phyloP scores from a whole-genome alignment of 2,797 vertebrate genomes.

The Phataginus tetradactyla region DNA sequence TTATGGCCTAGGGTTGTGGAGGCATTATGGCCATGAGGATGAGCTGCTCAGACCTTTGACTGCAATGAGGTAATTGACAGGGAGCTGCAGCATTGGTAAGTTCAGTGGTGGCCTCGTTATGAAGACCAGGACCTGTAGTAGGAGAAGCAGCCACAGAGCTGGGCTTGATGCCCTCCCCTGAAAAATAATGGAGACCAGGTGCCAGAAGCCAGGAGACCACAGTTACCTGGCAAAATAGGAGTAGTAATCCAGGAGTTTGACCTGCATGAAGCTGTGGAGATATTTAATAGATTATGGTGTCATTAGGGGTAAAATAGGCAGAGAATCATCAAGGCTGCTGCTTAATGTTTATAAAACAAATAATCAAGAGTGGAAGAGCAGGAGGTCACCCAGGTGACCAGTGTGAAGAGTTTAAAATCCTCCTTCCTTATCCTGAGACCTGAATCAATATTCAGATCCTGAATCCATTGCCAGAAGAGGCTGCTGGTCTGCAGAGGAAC shows the following conservation, averaged over 20 bases:
- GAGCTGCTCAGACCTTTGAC: background rate
- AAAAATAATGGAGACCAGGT: background rate
- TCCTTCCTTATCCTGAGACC: background rate
- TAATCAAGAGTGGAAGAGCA: background rate
- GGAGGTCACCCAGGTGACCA: background rate
- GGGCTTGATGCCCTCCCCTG: fast-evolving
- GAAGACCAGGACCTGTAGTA: background rate
- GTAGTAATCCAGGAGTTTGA: background rate
- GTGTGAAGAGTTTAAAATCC: background rate
- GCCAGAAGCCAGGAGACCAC: background rate
- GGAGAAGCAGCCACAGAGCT: background rate
- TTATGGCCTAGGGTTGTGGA: background rate
- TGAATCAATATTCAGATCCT: background rate
- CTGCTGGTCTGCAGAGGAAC: background rate
- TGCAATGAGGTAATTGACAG: background rate
- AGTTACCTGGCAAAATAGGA: background rate
- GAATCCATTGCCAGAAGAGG: background rate
- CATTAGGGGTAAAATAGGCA: background rate
- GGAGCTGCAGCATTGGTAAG: fast-evolving
- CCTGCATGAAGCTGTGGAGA: background rate
- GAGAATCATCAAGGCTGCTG: no score
- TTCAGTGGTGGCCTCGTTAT: background rate
- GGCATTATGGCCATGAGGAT: background rate
- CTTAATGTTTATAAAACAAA: background rate
- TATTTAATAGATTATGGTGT: background rate